phyloP scores from a whole-genome alignment of 2,797 vertebrate species.

The Gila robusta region DNA sequence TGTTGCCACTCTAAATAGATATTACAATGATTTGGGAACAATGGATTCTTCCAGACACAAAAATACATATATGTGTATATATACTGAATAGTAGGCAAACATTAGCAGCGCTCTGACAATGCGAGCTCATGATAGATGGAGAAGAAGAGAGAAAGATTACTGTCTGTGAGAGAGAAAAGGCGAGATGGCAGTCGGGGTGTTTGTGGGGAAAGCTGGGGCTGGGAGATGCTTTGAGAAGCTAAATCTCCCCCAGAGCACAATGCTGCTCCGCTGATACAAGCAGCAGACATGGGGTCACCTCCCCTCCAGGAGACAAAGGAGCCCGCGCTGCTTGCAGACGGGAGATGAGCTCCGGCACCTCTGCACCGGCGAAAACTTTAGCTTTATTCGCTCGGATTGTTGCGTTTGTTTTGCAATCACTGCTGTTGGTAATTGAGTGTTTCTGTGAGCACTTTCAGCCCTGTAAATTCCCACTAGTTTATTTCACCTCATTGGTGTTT shows the following conservation, averaged over 20 bases:
- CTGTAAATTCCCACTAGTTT: neutral
- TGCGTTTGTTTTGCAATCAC: slow-evolving; percentile 28
- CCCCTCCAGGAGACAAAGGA: slow-evolving; percentile 80
- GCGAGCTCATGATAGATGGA: slow-evolving; percentile 78
- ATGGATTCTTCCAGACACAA: slow-evolving; percentile 84
- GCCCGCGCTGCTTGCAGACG: slow-evolving; percentile 37
- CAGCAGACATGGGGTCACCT: slow-evolving; percentile 84
- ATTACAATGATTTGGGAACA: slow-evolving; percentile 90
- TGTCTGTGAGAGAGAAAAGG: slow-evolving; percentile 82
- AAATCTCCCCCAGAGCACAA: slow-evolving; percentile 84
- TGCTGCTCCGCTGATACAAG: slow-evolving; percentile 83
- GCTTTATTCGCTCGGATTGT: neutral
- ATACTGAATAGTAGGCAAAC: slow-evolving; percentile 82
- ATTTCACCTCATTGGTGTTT: neutral
- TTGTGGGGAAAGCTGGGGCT: slow-evolving; percentile 79
- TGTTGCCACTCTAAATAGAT: slow-evolving; percentile 89
- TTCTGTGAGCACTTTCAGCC: neutral
- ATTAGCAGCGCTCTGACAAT: slow-evolving; percentile 81
- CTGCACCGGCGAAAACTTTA: slow-evolving; percentile 7
- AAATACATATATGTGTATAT: slow-evolving; percentile 83
- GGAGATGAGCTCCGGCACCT: slow-evolving; percentile 56
- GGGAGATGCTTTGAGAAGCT: slow-evolving; percentile 84
- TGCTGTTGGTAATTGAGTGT: slow-evolving; percentile 12
- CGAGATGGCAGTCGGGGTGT: slow-evolving; percentile 82
- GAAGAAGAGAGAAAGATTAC: slow-evolving; percentile 85